A percentile compares a stretch with the other conserved stretches of the same genome.
Evolutionary conservation across 2,888 invertebrate genomes (phyloP).

Genomic region (Tipula helvola): DNA sequence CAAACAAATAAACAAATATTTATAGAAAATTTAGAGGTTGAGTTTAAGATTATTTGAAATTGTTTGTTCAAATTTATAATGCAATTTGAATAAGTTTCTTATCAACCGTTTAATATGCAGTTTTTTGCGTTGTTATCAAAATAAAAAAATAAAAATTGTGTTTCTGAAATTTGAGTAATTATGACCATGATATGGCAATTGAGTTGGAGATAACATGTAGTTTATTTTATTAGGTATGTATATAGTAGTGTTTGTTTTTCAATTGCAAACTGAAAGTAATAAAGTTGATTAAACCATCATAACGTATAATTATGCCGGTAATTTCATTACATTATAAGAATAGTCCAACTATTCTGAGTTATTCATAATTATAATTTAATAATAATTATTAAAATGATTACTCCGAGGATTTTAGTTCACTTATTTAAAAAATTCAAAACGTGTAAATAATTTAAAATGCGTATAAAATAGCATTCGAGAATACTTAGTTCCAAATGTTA

Average conservation of each 20-base stretch:
- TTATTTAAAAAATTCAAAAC: no score
- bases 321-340: neutral
- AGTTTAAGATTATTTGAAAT: neutral
- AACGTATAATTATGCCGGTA: neutral
- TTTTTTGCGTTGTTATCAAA: neutral
- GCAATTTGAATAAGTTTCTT: neutral
- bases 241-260: neutral
- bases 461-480: no score
- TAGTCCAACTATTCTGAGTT: no score
- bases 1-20: neutral
- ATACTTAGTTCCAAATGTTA: no score
- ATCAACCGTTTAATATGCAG: neutral
- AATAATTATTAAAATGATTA: no score
- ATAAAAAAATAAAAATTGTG: neutral
- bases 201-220: neutral
- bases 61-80: neutral
- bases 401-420: no score
- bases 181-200: neutral
- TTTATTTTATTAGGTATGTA: neutral
- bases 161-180: neutral
- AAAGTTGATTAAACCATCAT: neutral
- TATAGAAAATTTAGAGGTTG: neutral
- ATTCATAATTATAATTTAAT: no score
- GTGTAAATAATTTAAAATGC: no score
- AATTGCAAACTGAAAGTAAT: neutral